Conservation (phyloP, 2,113 vertebrate species). For the Corydoras sp. region DNA sequence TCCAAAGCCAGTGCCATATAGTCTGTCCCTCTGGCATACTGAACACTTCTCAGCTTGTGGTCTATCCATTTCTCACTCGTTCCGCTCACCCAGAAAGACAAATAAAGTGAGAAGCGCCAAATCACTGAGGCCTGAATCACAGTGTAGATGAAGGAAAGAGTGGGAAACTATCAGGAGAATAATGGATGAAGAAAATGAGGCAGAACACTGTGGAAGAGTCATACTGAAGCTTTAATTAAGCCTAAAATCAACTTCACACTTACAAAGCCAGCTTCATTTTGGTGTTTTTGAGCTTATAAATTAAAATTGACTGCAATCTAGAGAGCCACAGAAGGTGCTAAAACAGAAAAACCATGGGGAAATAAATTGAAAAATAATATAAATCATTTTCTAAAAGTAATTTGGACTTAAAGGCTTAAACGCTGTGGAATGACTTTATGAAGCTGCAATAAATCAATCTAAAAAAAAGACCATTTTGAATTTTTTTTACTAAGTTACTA, state of each 20-base stretch:
- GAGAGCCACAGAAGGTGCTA: not conserved
- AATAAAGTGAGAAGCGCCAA: constrained; percentile 14
- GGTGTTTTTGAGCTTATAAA: too few species aligned
- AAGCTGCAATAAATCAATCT: too few species aligned
- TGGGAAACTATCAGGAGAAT: constrained; percentile 16
- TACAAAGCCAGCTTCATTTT: not conserved
- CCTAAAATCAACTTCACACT: not conserved
- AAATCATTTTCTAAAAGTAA: too few species aligned
- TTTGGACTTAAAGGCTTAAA: too few species aligned
- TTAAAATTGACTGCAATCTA: not conserved
- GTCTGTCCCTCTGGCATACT: constrained; percentile 17
- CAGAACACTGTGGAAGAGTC: constrained; percentile 4
- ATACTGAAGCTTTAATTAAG: not conserved
- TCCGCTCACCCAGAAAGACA: constrained; percentile 10
- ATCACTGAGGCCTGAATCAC: constrained; percentile 17
- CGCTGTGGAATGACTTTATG: too few species aligned
- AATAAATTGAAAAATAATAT: too few species aligned
- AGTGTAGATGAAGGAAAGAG: constrained; percentile 6
- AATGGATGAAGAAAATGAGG: constrained; percentile 6
- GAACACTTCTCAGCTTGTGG: constrained; percentile 22
- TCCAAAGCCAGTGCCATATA: constrained; percentile 12
- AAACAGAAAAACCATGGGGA: not conserved
- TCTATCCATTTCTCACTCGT: not conserved
- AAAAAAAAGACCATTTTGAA: too few species aligned
- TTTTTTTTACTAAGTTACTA: too few species aligned